Conservation (phyloP, 2,797 vertebrate species). For the Semotilus atromaculatus region DNA sequence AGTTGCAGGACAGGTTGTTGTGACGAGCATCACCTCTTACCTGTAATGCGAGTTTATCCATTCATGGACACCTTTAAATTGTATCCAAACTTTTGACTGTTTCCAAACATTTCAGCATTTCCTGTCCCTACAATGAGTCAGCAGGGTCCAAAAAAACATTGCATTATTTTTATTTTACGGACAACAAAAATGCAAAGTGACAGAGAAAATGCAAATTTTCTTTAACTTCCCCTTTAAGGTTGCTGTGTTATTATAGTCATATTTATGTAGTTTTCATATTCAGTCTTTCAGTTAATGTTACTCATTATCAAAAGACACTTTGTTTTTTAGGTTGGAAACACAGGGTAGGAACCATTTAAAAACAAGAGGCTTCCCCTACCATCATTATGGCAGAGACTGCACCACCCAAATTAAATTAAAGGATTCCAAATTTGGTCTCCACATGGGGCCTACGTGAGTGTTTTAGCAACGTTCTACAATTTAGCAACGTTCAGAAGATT, state of each 20-base stretch:
- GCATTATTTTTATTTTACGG: too few species aligned
- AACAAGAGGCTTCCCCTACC: not conserved
- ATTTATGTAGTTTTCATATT: not conserved
- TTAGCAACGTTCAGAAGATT: not conserved
- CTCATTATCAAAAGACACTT: not conserved
- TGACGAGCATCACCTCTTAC: not conserved
- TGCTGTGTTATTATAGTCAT: not conserved
- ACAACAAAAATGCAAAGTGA: too few species aligned
- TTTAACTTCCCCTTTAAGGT: not conserved
- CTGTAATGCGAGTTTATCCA: slow-evolving; percentile 1
- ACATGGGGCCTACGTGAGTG: not conserved
- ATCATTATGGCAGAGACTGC: not conserved
- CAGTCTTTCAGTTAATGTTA: not conserved
- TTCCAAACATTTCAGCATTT: not conserved
- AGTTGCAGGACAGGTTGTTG: not conserved
- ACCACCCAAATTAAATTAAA: too few species aligned
- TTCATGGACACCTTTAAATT: not conserved
- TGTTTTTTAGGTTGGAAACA: not conserved
- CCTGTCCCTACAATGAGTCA: not conserved
- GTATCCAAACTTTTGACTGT: not conserved
- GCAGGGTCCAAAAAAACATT: not conserved
- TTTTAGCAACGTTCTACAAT: not conserved
- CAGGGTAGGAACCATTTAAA: not conserved
- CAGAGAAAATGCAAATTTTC: too few species aligned
- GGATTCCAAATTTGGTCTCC: not conserved